These are phyloP conservation scores for Conger conger DNA, from an alignment of 2,113 vertebrate species.

Conservation along the genomic window DNA sequence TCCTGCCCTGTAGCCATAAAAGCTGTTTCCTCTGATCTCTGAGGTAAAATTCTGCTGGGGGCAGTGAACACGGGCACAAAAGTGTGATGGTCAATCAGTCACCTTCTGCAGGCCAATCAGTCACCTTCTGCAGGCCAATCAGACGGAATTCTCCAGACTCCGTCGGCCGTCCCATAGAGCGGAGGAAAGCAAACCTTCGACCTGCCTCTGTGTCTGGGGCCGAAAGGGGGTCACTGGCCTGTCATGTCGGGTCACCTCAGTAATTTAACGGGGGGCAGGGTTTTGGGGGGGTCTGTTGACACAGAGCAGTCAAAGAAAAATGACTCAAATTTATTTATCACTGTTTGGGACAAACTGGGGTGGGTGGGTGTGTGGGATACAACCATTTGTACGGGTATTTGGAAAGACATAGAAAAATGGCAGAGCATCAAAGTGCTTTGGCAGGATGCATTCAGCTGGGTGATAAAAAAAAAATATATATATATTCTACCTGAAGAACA, in stretches of 20 bases:
- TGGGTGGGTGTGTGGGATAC: no score
- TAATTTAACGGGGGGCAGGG: background rate
- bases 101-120: background rate
- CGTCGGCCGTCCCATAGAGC: background rate
- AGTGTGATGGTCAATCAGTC: constrained; percentile 25
- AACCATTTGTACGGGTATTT: background rate
- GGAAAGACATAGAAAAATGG: background rate
- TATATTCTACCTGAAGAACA: no score
- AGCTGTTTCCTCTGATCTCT: background rate
- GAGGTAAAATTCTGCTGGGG: background rate
- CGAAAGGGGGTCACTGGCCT: constrained; percentile 19
- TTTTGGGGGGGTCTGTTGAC: background rate
- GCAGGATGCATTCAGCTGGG: background rate
- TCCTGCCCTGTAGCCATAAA: background rate
- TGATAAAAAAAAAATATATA: background rate
- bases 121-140: no score
- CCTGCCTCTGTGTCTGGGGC: background rate
- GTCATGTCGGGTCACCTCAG: constrained; percentile 26
- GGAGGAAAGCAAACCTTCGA: background rate
- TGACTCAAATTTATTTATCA: no score
- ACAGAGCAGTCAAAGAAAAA: no score
- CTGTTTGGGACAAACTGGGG: background rate
- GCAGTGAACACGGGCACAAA: constrained; percentile 16
- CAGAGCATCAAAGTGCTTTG: background rate
- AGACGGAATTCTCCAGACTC: no score